Percentiles rank a stretch among this genome's conserved stretches.
phyloP scores from a whole-genome alignment of 2,113 vertebrate species.

The Spea bombifrons region DNA sequence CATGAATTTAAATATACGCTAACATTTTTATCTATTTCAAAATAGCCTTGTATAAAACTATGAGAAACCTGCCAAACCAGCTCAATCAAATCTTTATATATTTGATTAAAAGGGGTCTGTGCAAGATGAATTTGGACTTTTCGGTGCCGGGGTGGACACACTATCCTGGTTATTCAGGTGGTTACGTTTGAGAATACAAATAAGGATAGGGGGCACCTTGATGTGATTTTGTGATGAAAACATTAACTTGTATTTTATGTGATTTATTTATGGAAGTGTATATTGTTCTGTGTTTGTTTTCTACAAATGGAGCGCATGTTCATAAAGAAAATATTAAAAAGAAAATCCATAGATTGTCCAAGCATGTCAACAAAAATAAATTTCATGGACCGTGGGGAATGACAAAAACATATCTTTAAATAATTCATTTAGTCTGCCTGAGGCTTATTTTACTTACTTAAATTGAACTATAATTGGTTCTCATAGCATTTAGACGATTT shows the following conservation, averaged over 20 bases:
- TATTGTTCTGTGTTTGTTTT: constrained; percentile 82
- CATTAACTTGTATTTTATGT: constrained; percentile 72
- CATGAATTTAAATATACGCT: constrained; percentile 55
- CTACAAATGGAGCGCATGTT: constrained; percentile 80
- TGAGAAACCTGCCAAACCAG: constrained; percentile 65
- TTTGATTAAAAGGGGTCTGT: constrained; percentile 78
- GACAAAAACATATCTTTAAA: constrained; percentile 59
- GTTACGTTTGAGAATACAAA: constrained; percentile 72
- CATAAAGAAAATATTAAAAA: constrained; percentile 48
- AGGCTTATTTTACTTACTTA: constrained; percentile 55
- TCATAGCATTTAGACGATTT: not conserved
- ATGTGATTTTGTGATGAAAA: constrained; percentile 77
- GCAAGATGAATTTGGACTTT: constrained; percentile 72
- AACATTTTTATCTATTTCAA: constrained; percentile 60
- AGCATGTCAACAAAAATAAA: constrained; percentile 58
- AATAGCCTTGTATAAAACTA: constrained; percentile 63
- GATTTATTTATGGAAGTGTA: constrained; percentile 83
- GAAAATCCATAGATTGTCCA: constrained; percentile 58
- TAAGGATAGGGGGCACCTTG: constrained; percentile 84
- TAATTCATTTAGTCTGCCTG: constrained; percentile 55
- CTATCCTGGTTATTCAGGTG: not conserved
- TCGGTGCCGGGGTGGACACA: not conserved
- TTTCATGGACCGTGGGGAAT: constrained; percentile 46
- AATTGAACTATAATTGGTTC: not conserved
- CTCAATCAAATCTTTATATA: constrained; percentile 64